Base-by-base conservation (phyloP, 2,888 invertebrate species). In the Eilema griseolum region DNA sequence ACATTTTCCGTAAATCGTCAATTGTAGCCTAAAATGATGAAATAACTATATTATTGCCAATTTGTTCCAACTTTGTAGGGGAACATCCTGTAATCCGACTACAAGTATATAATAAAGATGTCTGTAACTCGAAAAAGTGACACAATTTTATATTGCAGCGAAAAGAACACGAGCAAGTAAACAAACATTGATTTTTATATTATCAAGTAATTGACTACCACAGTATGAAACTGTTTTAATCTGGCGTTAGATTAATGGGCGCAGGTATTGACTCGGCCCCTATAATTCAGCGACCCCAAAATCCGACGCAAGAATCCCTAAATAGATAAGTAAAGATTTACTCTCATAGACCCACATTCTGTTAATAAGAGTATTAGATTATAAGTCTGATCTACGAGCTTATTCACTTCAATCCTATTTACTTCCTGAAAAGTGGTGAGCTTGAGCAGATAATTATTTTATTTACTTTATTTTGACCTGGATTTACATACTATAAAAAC, bases 381-480 rank as follows among this genome's bases (percentile, higher is more conserved):
- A 41, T 23, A 31, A 23, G 52, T n/a, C 2, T n/a, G n/a, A 52
- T 52, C 10, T 52, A n/a, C 2, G n/a, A 52, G 52, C 20, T n/a
- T 8, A n/a, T n/a, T 52, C n/a, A 52, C n/a, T n/a, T 31, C n/a
- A n/a, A 46, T 3, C n/a, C n/a, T 11, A 64, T 46, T 28, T 8
- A 8, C 41, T 37, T 62, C 57, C 57, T 33, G 37, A 10, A 23
- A 41, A n/a, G 59, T 56, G 24, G 57, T 5, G 5, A 3, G 3
- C 28, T 28, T 28, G 3, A 28, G 28, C 5, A 33, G 31, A 62
- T 41, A 59, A 26, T 7, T 5, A 24, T 63, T 59, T 33, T 57
- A 60, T 69, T 61, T 61, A 67, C 23, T 52, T 52, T 60, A 16
- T 31, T 28, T 64, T 24, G 65, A 69, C 69, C 64, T 65, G 64